Base-by-base conservation (phyloP, 1,140 invertebrate genomes). In the Drosophila chauvacae region DNA sequence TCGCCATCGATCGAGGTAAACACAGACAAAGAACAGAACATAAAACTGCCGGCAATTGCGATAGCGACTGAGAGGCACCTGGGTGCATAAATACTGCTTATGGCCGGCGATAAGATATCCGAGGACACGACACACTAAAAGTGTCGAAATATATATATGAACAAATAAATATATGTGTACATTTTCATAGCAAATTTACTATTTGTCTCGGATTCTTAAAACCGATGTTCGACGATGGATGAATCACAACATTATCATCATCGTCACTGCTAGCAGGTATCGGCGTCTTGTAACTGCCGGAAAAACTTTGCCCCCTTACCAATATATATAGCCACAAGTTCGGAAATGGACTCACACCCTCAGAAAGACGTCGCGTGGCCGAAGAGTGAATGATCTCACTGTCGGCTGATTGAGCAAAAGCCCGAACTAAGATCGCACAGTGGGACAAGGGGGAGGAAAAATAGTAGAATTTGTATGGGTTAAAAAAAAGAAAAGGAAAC, bases 311-410 rank as follows among this genome's bases (percentile, higher is more conserved):
- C 39, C 56, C 73, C 63, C 42, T 77, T 33, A 44, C 18, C 50
- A 56, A 14, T 16, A 28, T 16, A 55, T 37, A 20, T 13, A 39
- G 41, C 13, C 11, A 26, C 16, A 6, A 18, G 14, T 16, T 26
- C 13, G 23, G 18, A 60, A 60, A 60, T 45, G 57, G 57, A 60
- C 26, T 48, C 42, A 9, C 18, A 3, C 26, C 1, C 65, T 30
- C n/a, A 28, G 37, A 57, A 33, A 37, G 20, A 13, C 30, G 68
- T 68, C 50, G 30, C 48, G 42, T 41, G 60, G 47, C 56, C 55
- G 73, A 77, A 77, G 73, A 58, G 60, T 75, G 45, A 76, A 75
- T 76, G 73, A 64, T 76, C 60, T 76, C 60, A 77, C 57, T 53
- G 63, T 50, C 64, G 75, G 33, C 44, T 70, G 57, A 77, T 71